Conservation (phyloP, 2,888 invertebrate species). For the Oxyteleia sp. region DNA sequence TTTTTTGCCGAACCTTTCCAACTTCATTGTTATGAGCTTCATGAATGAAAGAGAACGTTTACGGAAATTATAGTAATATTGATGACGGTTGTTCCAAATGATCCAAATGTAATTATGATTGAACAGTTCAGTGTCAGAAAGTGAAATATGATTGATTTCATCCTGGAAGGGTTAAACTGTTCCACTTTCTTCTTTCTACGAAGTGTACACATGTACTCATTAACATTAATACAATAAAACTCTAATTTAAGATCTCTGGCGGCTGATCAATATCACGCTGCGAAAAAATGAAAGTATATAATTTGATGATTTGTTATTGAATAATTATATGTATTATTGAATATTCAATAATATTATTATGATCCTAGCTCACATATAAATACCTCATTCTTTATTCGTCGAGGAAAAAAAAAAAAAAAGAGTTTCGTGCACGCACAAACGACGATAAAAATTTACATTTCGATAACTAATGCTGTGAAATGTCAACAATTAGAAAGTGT, state of each 20-base stretch:
- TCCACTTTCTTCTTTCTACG: constrained; percentile 63
- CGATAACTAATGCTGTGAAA: constrained; percentile 4
- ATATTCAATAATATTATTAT: constrained; percentile 29
- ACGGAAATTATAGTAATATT: too few species aligned
- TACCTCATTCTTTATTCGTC: background rate
- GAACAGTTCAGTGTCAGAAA: constrained; percentile 30
- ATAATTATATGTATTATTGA: constrained; percentile 34
- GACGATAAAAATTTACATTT: too few species aligned
- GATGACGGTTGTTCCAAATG: too few species aligned
- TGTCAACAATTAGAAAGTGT: too few species aligned
- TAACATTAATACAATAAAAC: constrained; percentile 52
- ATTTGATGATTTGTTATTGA: constrained; percentile 53
- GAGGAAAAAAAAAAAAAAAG: constrained; percentile 1
- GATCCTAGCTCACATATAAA: constrained; percentile 9
- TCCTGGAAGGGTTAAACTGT: constrained; percentile 54
- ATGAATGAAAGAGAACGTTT: too few species aligned
- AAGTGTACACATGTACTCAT: constrained; percentile 28
- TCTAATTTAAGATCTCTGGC: constrained; percentile 36
- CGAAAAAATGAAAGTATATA: constrained; percentile 59
- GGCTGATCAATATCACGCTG: constrained; percentile 40
- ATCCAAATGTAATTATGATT: background rate
- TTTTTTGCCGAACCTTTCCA: too few species aligned
- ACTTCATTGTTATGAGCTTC: too few species aligned
- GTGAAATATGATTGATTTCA: constrained; percentile 48
- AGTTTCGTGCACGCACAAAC: constrained; percentile 6